Evolutionary conservation across 2,797 vertebrate species (phyloP).

Genomic region (Morelia viridis): DNA sequence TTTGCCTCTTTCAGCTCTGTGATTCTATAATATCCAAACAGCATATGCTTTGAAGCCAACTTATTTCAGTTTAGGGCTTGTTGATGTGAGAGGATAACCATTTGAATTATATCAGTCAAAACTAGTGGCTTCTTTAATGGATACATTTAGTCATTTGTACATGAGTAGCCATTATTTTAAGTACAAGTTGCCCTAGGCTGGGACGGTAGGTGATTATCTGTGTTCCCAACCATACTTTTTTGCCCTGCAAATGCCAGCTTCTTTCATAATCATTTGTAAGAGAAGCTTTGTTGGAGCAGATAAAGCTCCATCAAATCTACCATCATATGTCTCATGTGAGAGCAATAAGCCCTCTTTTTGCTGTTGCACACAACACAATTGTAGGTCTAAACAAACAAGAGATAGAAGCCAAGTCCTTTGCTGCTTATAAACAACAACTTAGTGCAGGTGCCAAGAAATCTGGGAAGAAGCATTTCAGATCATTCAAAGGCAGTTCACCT

Average conservation of each 20-base stretch:
- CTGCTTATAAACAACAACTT: not conserved
- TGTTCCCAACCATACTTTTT: not conserved
- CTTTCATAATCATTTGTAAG: not conserved
- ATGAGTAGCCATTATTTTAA: not conserved
- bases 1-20: not conserved
- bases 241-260: not conserved
- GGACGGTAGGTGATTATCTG: not conserved
- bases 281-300: not conserved
- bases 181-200: not conserved
- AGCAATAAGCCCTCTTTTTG: not conserved
- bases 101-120: not conserved
- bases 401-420: not conserved
- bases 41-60: not conserved
- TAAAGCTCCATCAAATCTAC: not conserved
- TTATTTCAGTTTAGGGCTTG: not conserved
- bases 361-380: not conserved
- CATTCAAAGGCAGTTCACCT: not conserved
- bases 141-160: not conserved
- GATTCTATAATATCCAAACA: not conserved
- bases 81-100: not conserved
- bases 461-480: not conserved
- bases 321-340: not conserved
- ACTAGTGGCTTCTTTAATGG: not conserved
- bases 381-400: not conserved
- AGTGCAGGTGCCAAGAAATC: not conserved